Evolutionary conservation across 2,888 invertebrate species (phyloP), one percentile per base, ranked within the genome.

Genomic region (Beris chalybata): DNA sequence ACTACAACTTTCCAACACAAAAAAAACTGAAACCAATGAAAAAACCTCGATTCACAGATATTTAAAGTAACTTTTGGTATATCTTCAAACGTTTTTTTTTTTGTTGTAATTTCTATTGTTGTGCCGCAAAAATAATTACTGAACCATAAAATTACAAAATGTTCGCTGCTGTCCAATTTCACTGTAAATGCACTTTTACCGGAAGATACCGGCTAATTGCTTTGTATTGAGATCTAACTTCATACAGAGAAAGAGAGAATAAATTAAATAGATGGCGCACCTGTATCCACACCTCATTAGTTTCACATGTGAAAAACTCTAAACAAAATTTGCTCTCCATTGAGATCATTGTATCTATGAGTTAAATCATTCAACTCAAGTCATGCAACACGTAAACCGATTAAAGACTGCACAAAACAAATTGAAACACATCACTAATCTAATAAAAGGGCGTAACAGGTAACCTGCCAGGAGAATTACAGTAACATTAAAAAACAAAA

Each of bases 181-280:
- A 61, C 52, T 30, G 61, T 61, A 63, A 53, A 48, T 64, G 67
- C 50, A 58, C 67, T 67, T 66, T 66, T 64, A 56, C 67, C 67
- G 67, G 67, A 67, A 57, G 67, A 38, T 61, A 61, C 52, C 38
- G 52, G 43, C 52, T 61, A 61, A 61, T 61, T 61, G 50, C 50
- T 38, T 32, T 15, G 43, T 15, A 56, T 43, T 38, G 5, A 22
- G 13, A 56, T 44, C 22, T 12, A 59, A 22, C 22, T 22, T 22
- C 9, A 38, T 38, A 61, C 50, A n/a, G 52, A 38, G 22, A 61
- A 38, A 50, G 50, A 38, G 7, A 50, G 15, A 22, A 31, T n/a
- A 50, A 45, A 22, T 3, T 7, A 61, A 38, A 22, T 38, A 5
- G 11, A 32, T 13, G n/a, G 30, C 31, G 61, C 61, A 61, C 61